Evolutionary conservation across 1,140 invertebrate genomes (phyloP).

Genomic region (Heliconius hewitsoni): DNA sequence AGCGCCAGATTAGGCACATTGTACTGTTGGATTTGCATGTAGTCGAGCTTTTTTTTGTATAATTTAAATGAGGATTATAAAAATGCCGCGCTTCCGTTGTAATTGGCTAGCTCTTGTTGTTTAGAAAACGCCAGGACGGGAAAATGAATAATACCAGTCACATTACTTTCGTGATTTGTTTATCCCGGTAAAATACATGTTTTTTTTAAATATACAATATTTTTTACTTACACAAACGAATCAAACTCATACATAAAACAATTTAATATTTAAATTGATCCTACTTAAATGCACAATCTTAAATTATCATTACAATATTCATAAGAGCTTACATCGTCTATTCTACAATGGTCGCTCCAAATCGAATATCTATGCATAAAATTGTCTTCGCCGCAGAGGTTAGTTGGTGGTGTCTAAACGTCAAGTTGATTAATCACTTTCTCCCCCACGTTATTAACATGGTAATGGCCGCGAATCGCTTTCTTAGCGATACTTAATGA

Average conservation of each 20-base stretch:
- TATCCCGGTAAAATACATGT: background rate
- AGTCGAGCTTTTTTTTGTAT: slow-evolving; percentile 58
- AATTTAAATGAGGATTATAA: slow-evolving; percentile 70
- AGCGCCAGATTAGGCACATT: slow-evolving; percentile 70
- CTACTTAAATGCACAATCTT: slow-evolving; percentile 6
- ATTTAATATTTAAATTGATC: slow-evolving; percentile 5
- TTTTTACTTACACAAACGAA: background rate
- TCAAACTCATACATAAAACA: background rate
- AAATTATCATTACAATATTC: slow-evolving; percentile 34
- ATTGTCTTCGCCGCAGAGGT: slow-evolving; percentile 66
- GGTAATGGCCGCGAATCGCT: slow-evolving; percentile 78
- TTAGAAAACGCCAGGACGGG: background rate
- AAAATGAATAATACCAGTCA: background rate
- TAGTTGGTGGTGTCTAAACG: slow-evolving; percentile 64
- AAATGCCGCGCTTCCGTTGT: slow-evolving; percentile 28
- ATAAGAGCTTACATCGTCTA: slow-evolving; percentile 30
- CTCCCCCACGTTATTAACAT: slow-evolving; percentile 79
- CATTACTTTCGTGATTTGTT: background rate
- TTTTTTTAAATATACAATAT: background rate
- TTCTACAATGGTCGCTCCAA: slow-evolving; percentile 33
- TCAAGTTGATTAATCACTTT: slow-evolving; percentile 77
- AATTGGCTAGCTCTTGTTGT: slow-evolving; percentile 10
- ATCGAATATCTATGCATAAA: slow-evolving; percentile 74
- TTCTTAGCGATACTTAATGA: slow-evolving; percentile 81
- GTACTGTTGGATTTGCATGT: slow-evolving; percentile 68